Evolutionary conservation across 2,797 vertebrate genomes (phyloP), one percentile per base, ranked within the genome.

Genomic region (Alauda arvensis): DNA sequence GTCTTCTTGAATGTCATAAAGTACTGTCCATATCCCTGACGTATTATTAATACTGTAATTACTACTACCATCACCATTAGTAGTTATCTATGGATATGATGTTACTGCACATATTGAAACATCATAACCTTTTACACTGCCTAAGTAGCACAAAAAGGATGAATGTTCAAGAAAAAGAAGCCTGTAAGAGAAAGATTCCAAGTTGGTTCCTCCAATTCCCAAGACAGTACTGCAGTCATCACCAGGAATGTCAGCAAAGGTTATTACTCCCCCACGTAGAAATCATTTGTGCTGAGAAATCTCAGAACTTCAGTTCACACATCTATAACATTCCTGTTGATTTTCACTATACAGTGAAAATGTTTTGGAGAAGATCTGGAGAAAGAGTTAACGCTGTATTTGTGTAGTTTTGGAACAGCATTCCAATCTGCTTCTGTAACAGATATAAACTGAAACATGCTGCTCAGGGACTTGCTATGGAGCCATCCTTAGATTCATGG

Each of bases 351-450:
- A 77, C 16, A 84, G 42, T 37, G 34, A 91, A 40, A 28, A 51
- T 1, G 6, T 49, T 85, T 84, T 68, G 40, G 42, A 81, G 51
- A 72, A 63, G n/a, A 87, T 56, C 11, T 51, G 42, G 49, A 82
- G 39, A 87, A 87, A 57, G 77, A 89, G 65, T 83, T 89, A 85
- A 63, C 14, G 67, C 48, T 1, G 0, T 49, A 72, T 76, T 52
- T 74, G 40, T 74, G 55, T 21, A 28, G 33, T 45, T 92, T 83
- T 68, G 57, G 67, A 72, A 79, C 14, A 78, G 60, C 75, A 89
- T 85, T 85, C 68, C 77, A 71, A 61, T 68, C 61, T 68, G 37
- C 46, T 89, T 89, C 61, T 77, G 61, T 84, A 93, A 88, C 23
- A 83, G 53, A 71, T 28, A 72, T 5, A 74, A 87, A 84, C 25